Base-by-base conservation (phyloP, 2,888 invertebrate genomes). In the Melanotus villosus region DNA sequence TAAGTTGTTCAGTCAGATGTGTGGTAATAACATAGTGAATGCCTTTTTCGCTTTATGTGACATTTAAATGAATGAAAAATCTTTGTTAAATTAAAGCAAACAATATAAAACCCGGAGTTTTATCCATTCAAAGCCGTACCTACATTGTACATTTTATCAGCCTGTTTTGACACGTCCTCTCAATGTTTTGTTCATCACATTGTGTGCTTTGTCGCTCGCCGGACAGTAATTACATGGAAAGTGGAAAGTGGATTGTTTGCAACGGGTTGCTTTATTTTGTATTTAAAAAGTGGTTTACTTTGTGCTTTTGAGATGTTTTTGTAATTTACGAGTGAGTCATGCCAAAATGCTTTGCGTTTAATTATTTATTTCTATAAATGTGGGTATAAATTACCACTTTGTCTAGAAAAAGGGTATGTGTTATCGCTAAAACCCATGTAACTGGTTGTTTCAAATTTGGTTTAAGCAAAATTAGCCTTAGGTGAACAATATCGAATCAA, bases 171-270 rank as follows among this genome's bases (percentile, higher is more conserved):
- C 68, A 68, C 63, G 63, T 68, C 36, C 62, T 63, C 56, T 64
- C 63, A 41, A 64, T 68, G 68, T 63, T 63, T 63, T 68, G 68
- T 58, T 64, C 54, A 34, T 68, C 68, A 64, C 68, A 63, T 63
- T 63, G 63, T 63, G 57, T 58, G 63, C 57, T 68, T 68, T 68
- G 68, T 58, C 58, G 68, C 56, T 63, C 32, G 58, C 67, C 54
- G 67, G 67, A 67, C 60, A 67, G 67, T 67, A 67, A 67, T 67
- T 67, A 67, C 54, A 43, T 60, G 60, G 54, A 67, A 62, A 65
- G 65, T 60, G 60, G 54, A 67, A 62, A 47, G 52, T 36, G 60
- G 41, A 54, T 60, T 67, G 67, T 67, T 60, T 54, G 30, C 60
- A 56, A 54, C 43, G 54, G 23, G 54, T 45, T 59, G 66, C 52